Conservation (phyloP, 2,888 invertebrate species). For the Cephonodes hylas region DNA sequence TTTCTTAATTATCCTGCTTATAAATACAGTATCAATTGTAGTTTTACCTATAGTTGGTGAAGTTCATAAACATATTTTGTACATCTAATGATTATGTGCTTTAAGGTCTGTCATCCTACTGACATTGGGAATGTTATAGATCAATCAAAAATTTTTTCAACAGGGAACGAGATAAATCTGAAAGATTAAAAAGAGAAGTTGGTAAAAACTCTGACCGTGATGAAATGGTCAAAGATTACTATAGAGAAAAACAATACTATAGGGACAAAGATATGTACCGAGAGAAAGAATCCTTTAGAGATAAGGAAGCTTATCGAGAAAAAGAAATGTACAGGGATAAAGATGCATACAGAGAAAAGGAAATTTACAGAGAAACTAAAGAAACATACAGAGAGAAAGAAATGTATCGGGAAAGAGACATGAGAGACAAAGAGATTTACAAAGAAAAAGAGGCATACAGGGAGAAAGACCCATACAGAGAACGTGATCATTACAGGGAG, state of each 20-base stretch:
- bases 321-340: constrained; percentile 57
- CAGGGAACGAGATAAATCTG: constrained; percentile 74
- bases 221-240: constrained; percentile 72
- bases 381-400: constrained; percentile 54
- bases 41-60: constrained; percentile 9
- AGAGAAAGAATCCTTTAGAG: constrained; percentile 70
- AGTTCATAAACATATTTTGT: constrained; percentile 15
- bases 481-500: constrained; percentile 30
- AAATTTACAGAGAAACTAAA: constrained; percentile 49
- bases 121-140: constrained; percentile 53
- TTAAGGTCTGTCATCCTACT: constrained; percentile 55
- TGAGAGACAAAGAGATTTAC: constrained; percentile 48
- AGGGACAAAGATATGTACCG: constrained; percentile 61
- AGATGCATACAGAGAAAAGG: constrained; percentile 46
- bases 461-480: constrained; percentile 53
- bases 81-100: constrained; percentile 44
- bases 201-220: constrained; percentile 65
- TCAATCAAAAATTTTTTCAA: constrained; percentile 54
- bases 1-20: not conserved
- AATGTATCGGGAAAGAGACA: constrained; percentile 55
- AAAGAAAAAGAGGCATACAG: constrained; percentile 50
- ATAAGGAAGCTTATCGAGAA: constrained; percentile 64
- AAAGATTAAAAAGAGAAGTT: constrained; percentile 67
- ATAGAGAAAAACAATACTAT: constrained; percentile 73
- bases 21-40: not conserved